Base-by-base conservation (phyloP, 2,888 invertebrate species). In the Ophion ellenae region DNA sequence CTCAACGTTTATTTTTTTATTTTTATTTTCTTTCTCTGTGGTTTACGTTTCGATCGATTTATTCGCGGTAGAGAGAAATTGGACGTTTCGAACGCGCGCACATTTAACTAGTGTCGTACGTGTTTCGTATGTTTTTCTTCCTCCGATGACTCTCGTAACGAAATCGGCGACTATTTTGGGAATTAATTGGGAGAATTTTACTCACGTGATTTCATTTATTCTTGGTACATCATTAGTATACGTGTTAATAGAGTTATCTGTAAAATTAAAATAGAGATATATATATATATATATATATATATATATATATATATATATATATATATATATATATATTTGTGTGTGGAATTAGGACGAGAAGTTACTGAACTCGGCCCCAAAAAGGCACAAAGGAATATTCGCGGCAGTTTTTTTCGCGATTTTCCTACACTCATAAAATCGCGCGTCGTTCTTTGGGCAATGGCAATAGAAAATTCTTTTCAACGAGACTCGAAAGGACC, bases 81-180 rank as follows among this genome's bases (percentile, higher is more conserved):
- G 66, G 83, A 73, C 47, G 32, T 69, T 71, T 69, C 47, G 20
- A 85, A 59, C 69, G 70, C 81, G 85, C 83, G 80, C 83, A 83
- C 20, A 24, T 80, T 77, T 83, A 80, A 76, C 77, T 81, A 83
- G 75, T 73, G n/a, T 20, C 36, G 20, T 20, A 11, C 77, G 10
- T 36, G 11, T 81, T 75, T 71, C 70, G 59, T 59, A 73, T 78
- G 28, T 61, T 36, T 28, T 36, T 24, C 10, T 61, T 45, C 40
- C 57, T 20, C n/a, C 9, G 28, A 53, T 70, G 10, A 17, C 17
- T 28, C 14, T 1, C 45, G 11, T 3, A 28, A 32, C 53, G 4
- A 53, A 53, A 53, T 53, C 17, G 17, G 53, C 53, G 53, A 17
- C 14, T 2, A 53, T 53, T 53, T 53, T 53, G 53, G 14, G 53